Conservation (phyloP, 2,888 invertebrate species). For the Dascillus cervinus region DNA sequence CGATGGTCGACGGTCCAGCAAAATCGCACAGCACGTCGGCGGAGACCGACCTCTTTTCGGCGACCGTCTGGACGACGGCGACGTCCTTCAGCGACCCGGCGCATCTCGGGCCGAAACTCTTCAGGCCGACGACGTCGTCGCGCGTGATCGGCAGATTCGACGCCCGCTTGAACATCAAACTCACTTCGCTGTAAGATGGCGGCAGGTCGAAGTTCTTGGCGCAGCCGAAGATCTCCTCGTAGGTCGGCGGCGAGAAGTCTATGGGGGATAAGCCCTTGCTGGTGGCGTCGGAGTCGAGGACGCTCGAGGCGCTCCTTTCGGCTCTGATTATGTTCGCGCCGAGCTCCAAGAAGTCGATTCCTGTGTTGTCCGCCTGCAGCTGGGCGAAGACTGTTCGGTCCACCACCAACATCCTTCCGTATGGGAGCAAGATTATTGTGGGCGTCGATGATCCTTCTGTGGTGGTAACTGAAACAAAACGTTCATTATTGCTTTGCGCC, state of each 20-base stretch:
- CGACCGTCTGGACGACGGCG: too few species aligned
- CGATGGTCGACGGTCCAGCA: too few species aligned
- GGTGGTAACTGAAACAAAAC: constrained; percentile 22
- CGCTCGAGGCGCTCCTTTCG: constrained; percentile 42
- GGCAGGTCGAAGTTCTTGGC: constrained; percentile 32
- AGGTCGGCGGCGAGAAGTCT: constrained; percentile 46
- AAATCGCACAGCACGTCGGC: too few species aligned
- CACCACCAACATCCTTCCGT: constrained; percentile 50
- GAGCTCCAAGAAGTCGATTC: constrained; percentile 47
- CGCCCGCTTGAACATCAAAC: constrained; percentile 29
- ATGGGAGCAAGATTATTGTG: constrained; percentile 49
- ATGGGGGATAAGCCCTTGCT: constrained; percentile 46
- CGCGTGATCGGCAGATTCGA: too few species aligned
- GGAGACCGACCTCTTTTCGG: too few species aligned
- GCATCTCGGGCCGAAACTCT: too few species aligned
- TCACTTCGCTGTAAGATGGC: constrained; percentile 39
- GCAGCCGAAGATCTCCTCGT: constrained; percentile 48
- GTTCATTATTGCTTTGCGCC: too few species aligned
- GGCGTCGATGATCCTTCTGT: constrained; percentile 40
- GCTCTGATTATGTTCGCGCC: constrained; percentile 46
- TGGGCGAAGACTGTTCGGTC: constrained; percentile 48
- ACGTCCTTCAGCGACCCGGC: too few species aligned
- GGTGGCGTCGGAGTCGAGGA: constrained; percentile 46
- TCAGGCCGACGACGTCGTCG: neutral
- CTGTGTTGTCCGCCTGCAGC: constrained; percentile 41